Percentiles rank a stretch among this genome's conserved stretches.
These are phyloP conservation scores for Euglossa dilemma DNA, from an alignment of 1,140 invertebrate genomes.

Conservation along the genomic window DNA sequence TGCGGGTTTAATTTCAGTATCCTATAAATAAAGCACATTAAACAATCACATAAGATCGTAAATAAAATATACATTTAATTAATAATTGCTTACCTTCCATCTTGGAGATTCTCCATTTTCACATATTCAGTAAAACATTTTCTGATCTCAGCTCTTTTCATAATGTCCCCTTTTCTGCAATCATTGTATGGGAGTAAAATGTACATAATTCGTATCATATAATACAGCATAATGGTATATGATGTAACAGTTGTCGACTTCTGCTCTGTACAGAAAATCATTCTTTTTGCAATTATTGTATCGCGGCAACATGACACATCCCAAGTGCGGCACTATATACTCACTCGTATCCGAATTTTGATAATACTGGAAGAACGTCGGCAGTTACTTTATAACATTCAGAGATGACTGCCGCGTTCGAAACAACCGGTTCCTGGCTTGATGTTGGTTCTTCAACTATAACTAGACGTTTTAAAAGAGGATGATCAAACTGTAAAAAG, in stretches of 20 bases:
- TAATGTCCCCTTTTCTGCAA: conserved; percentile 89
- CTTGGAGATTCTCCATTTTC: conserved; percentile 87
- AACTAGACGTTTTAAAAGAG: conserved; percentile 71
- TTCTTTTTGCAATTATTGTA: conserved; percentile 51
- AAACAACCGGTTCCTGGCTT: conserved; percentile 76
- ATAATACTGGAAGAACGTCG: conserved; percentile 86
- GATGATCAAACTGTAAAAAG: conserved; percentile 73
- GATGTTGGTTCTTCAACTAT: conserved; percentile 66
- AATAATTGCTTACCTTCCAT: conserved; percentile 76
- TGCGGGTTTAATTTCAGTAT: conserved; percentile 84
- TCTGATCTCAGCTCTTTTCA: conserved; percentile 87
- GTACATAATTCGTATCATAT: conserved; percentile 49
- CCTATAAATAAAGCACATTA: conserved; percentile 70
- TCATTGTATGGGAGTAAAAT: conserved; percentile 68
- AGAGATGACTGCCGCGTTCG: conserved; percentile 82
- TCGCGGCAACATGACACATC: conserved; percentile 32
- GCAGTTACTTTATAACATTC: conserved; percentile 89
- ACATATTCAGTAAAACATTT: conserved; percentile 90
- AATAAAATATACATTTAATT: background rate
- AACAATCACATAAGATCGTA: background rate
- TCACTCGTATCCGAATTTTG: conserved; percentile 84
- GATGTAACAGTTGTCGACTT: conserved; percentile 49
- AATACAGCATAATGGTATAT: conserved; percentile 54
- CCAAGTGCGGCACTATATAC: conserved; percentile 57
- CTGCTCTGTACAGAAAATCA: conserved; percentile 47